Evolutionary conservation across 2,888 invertebrate species (phyloP), one percentile per base, ranked within the genome.

Genomic region (Heliothis peltigera): DNA sequence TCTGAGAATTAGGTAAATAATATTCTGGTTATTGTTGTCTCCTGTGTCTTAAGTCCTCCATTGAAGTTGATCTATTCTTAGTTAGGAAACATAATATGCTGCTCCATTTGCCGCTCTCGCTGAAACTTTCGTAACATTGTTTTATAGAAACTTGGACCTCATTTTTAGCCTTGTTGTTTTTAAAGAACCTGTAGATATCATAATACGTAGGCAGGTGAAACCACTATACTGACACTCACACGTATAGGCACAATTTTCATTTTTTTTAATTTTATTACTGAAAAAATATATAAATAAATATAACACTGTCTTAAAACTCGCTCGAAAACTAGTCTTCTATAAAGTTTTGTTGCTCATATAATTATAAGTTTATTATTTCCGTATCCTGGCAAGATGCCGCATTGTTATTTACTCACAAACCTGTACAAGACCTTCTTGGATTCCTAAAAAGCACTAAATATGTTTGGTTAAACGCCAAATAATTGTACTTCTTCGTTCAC

Each of bases 311-410:
- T 52, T 44, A n/a, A 17, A 49, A 18, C 15, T 32, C 21, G 10
- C 48, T 12, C n/a, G 46, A 21, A 42, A 57, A 42, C 22, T 48
- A 32, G 6, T 48, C 25, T 52, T 17, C n/a, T 17, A 28, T 6
- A 39, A 51, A 49, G 22, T 71, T 53, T 52, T 59, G 54, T 43
- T 39, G 49, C 15, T 15, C 54, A 65, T 55, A 58, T 59, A 65
- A 64, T 64, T 64, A 71, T 51, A 51, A 71, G 49, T 70, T 48
- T 60, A 68, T 71, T 68, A 76, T 75, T 59, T 53, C 43, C 43
- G 22, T 70, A 59, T 64, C 52, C 58, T 76, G 72, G 77, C 77
- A 75, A 65, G 60, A 72, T 76, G 77, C 63, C 77, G 60, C 47
- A 52, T 35, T 55, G 28, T 58, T 65, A 25, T 21, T 57, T 54